phyloP scores from a whole-genome alignment of 2,797 vertebrate species.

The Crax fasciolata region DNA sequence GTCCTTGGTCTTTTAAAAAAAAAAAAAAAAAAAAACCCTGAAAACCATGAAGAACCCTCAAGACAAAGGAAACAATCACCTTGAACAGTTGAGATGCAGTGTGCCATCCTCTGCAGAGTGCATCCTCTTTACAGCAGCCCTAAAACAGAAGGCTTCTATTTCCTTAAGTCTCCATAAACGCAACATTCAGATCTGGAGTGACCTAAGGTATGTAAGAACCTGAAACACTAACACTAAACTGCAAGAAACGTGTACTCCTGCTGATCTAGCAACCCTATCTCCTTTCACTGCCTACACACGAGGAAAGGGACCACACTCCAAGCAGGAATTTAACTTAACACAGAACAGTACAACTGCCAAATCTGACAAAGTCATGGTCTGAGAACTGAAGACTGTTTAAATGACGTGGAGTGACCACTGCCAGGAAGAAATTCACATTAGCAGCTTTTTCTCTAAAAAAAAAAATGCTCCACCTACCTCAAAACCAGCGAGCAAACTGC shows the following conservation, averaged over 20 bases:
- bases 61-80: not conserved
- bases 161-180: not conserved
- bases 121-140: accelerated
- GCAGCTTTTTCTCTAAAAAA: not conserved
- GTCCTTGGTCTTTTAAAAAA: not conserved
- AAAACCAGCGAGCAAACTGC: not conserved
- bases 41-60: not conserved
- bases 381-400: not conserved
- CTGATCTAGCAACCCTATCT: not conserved
- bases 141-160: not conserved
- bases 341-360: not conserved
- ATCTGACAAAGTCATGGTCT: not conserved
- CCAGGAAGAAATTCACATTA: not conserved
- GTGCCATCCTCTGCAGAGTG: not conserved
- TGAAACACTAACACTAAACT: not conserved
- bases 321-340: not conserved
- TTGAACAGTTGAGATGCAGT: accelerated
- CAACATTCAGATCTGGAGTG: not conserved
- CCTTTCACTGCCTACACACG: not conserved
- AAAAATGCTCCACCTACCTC: not conserved
- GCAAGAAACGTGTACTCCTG: not conserved
- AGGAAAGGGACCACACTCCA: not conserved
- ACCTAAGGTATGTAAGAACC: not conserved
- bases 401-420: not conserved
- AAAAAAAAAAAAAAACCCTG: not conserved